Evolutionary conservation across 2,888 invertebrate species (phyloP), one percentile per base, ranked within the genome.

Genomic region (Matsumyia berberina): DNA sequence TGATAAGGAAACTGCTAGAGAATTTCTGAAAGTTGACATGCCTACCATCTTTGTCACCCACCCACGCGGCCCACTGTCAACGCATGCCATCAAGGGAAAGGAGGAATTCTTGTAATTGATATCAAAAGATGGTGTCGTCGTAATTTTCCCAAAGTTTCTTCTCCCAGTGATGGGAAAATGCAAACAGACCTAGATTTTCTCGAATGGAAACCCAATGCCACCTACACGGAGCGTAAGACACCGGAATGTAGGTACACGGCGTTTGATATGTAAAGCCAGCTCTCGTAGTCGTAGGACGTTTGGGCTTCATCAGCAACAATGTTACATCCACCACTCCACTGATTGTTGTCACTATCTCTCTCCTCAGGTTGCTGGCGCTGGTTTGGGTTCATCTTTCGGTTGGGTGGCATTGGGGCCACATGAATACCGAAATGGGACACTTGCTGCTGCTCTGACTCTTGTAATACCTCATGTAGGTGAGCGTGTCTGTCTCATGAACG

Each of bases 371-470:
- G 73, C 67, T 58, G 33, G 49, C 39, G 49, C 49, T 64, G 51
- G 51, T 33, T 33, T 31, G 44, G 79, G 73, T 60, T 79, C 66
- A 73, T 73, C 66, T 79, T 70, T 69, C 64, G 57, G 42, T 72
- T 70, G 44, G 57, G 49, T 37, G 60, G 60, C 73, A 60, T 51
- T 57, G 49, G 46, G 58, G 55, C 42, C 70, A 79, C 53, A 15
- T 35, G 64, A 69, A 69, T 70, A 53, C 37, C 37, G 8, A 42
- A 53, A 42, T 17, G 39, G 29, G 37, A 51, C 35, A 55, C 5
- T 11, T 24, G 24, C 4, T 24, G 24, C 24, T 24, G 24, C 53
- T 19, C 19, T 9, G 5, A 49, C 17, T 42, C 5, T 42, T 17
- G 7, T 17, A 42, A 15, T 42, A 2, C 15, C 6, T 15, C 42